Evolutionary conservation across 2,888 invertebrate species (phyloP), one percentile per base, ranked within the genome.

Genomic region (Leptopilina syphax): DNA sequence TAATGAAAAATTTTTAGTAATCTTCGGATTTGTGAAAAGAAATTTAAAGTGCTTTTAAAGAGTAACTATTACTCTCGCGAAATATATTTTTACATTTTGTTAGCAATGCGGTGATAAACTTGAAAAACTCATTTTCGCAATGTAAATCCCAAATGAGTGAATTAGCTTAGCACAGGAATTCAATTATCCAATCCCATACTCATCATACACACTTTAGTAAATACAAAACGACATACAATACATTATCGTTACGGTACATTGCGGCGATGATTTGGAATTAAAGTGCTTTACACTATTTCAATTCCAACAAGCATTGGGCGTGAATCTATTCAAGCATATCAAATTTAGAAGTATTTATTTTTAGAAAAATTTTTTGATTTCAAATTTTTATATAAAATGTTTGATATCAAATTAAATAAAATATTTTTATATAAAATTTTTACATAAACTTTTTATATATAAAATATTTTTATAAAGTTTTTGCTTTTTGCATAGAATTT

Each of bases 231-330:
- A 73, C 73, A 34, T 57, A 73, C 54, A 73, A 73, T 73, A 27
- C 57, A 57, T 73, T 73, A 57, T 73, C 73, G 73, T 73, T 73
- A 34, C 73, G 73, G 27, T 73, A 73, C 73, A 73, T 73, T 57
- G n/a, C 73, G 34, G 57, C 57, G 34, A 73, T 73, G 73, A 73
- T 73, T 57, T 57, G n/a, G 50, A 73, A 73, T 73, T 24, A 73
- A 73, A 73, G 54, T 54, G 34, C 73, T 57, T 12, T 73, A n/a
- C 27, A 34, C 13, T 50, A 34, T 34, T 34, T 34, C 34, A 34
- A 34, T 7, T 54, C 9, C 54, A 73, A 54, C 24, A 34, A 4
- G 4, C 34, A 57, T 27, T 6, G 12, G 50, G 13, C 12, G 50
- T 24, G 24, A 27, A 70, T 70, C 27, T 50, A 54, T 54, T 18